Conservation (phyloP, 2,113 vertebrate species). For the Ptyas mucosa region DNA sequence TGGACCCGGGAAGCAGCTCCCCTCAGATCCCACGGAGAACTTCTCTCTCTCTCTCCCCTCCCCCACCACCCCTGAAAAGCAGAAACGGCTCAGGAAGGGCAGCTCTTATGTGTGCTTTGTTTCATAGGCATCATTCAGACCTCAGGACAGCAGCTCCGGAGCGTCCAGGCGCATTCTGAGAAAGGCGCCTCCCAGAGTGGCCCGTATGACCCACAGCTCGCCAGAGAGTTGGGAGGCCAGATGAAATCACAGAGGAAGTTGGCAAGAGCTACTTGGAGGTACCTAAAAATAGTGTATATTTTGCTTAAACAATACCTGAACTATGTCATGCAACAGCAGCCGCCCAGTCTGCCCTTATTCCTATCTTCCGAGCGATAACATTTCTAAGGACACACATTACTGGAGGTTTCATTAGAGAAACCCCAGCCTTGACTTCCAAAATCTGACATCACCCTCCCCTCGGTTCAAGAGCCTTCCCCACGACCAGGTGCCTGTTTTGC, state of each 20-base stretch:
- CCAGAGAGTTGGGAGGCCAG: neutral
- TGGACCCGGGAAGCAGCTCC: neutral
- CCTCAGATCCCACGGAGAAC: neutral
- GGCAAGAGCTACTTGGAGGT: neutral
- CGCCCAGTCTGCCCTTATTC: neutral
- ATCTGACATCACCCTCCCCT: neutral
- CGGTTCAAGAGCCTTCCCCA: neutral
- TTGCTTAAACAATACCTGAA: neutral
- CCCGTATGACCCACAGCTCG: neutral
- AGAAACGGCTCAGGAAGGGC: neutral
- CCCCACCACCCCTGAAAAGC: neutral
- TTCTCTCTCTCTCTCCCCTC: neutral
- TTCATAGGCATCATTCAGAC: neutral
- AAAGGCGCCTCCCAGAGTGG: neutral
- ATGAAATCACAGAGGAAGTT: neutral
- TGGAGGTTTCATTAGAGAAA: neutral
- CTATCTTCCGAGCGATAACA: neutral
- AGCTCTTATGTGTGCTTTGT: neutral
- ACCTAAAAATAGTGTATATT: neutral
- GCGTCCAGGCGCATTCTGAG: neutral
- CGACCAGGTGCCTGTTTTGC: neutral
- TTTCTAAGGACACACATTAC: neutral
- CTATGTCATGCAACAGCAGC: neutral
- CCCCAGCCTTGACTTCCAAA: neutral
- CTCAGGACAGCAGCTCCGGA: neutral